Percentiles rank a stretch among this genome's conserved stretches.
Evolutionary conservation across 2,113 vertebrate genomes (phyloP).

Genomic region (Scolopax mira): DNA sequence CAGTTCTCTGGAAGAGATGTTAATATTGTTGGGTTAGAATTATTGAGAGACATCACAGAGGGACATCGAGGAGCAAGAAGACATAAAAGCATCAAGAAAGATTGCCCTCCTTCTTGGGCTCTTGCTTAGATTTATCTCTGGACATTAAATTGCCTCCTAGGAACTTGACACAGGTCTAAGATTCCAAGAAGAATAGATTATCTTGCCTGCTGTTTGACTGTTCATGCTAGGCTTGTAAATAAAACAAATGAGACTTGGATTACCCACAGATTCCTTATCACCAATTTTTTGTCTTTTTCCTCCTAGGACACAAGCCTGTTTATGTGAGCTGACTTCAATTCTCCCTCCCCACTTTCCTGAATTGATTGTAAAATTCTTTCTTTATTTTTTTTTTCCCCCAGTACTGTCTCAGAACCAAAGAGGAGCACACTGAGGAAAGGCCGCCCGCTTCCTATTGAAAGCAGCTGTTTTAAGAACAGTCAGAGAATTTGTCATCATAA

Average conservation of each 20-base stretch:
- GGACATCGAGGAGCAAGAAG: fast-evolving
- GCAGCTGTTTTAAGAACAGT: background rate
- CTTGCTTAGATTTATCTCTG: background rate
- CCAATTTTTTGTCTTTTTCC: background rate
- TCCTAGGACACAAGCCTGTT: background rate
- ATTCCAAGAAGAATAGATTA: background rate
- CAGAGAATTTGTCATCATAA: background rate
- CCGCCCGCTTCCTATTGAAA: background rate
- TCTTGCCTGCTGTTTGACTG: background rate
- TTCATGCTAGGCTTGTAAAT: background rate
- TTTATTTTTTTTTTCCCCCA: background rate
- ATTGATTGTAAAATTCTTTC: background rate
- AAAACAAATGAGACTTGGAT: background rate
- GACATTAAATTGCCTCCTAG: background rate
- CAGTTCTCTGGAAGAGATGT: background rate
- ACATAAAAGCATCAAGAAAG: background rate
- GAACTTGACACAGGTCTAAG: background rate
- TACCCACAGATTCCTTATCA: background rate
- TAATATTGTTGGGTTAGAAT: background rate
- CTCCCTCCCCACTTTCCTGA: background rate
- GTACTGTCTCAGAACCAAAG: background rate
- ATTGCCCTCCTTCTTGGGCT: background rate
- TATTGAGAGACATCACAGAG: background rate
- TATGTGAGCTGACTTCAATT: background rate
- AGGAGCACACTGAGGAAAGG: background rate